Base-by-base conservation (phyloP, 2,113 vertebrate species). In the Corapipo altera region DNA sequence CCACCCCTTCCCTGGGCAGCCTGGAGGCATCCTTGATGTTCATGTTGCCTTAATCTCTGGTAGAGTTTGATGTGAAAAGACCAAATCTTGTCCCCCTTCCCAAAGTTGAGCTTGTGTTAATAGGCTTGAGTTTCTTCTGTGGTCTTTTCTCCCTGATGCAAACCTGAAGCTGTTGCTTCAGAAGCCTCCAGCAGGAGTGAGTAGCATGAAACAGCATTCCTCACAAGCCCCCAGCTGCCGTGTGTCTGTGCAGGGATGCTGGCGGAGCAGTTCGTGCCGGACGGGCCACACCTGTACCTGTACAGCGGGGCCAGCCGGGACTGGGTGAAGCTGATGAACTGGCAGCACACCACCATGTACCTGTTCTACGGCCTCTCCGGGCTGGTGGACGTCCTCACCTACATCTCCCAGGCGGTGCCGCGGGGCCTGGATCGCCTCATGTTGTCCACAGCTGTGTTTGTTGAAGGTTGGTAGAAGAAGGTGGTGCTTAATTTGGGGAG, bases 331-430 rank as follows among this genome's bases (percentile, higher is more conserved):
- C 95, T 99, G 72, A 99, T 99, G 99, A 99, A 99, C 96, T 99
- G 99, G 99, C 99, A 99, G 95, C 99, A 99, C 97, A 96, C 97
- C 96, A 99, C 99, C 76, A 99, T 99, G 99, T 99, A 99, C 95
- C 97, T 99, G 23, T 99, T 99, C 98, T 99, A 98, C 3, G 98
- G 98, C 4, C 97, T 99, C 80, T 98, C 98, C 0, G 99, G 99
- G 16, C 54, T 98, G 11, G 92, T 97, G 4, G 97, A 99, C 9
- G 85, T 99, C 83, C 75, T 98, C 88, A 98, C 96, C 32, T 95
- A 83, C 23, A 12, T 93, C 33, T 89, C 83, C 43, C 94, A 72
- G 57, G 75, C 52, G 26, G 52, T 98, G 33, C 99, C 99, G 0
- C 21, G 18, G 52, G 98, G 99, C 4, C 57, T 99, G 11, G 99